A percentile compares a stretch with the other conserved stretches of the same genome.
Conservation (phyloP, 2,797 vertebrate species). For the Protonibea diacanthus region DNA sequence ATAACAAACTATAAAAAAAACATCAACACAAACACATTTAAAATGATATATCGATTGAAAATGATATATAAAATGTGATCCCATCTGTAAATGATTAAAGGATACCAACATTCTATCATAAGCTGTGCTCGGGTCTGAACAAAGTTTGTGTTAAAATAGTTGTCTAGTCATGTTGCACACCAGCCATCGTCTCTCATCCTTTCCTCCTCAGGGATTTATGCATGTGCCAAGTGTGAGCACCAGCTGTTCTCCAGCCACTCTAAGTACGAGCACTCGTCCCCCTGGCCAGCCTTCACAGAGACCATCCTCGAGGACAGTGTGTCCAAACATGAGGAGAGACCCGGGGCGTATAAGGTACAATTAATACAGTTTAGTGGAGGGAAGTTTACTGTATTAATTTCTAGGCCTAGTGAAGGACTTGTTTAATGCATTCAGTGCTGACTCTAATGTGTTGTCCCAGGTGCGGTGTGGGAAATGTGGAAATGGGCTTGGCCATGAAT, state of each 20-base stretch:
- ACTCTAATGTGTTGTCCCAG: slow-evolving; percentile 47
- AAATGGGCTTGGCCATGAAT: slow-evolving; percentile 91
- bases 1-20: no score
- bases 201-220: slow-evolving; percentile 87
- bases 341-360: slow-evolving; percentile 89
- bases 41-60: neutral
- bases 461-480: slow-evolving; percentile 80
- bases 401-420: no score
- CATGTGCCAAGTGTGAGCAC: slow-evolving; percentile 90
- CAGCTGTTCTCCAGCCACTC: slow-evolving; percentile 93
- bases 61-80: no score
- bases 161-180: neutral
- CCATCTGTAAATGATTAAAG: no score
- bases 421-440: neutral
- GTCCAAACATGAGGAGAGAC: slow-evolving; percentile 86
- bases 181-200: neutral
- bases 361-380: neutral
- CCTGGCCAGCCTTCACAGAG: slow-evolving; percentile 96
- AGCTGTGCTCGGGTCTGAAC: neutral
- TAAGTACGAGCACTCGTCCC: slow-evolving; percentile 94
- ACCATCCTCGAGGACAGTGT: slow-evolving; percentile 91
- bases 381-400: neutral
- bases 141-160: neutral
- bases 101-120: neutral
- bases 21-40: neutral